Base-by-base conservation (phyloP, 2,888 invertebrate genomes). In the Epinotia bilunana region DNA sequence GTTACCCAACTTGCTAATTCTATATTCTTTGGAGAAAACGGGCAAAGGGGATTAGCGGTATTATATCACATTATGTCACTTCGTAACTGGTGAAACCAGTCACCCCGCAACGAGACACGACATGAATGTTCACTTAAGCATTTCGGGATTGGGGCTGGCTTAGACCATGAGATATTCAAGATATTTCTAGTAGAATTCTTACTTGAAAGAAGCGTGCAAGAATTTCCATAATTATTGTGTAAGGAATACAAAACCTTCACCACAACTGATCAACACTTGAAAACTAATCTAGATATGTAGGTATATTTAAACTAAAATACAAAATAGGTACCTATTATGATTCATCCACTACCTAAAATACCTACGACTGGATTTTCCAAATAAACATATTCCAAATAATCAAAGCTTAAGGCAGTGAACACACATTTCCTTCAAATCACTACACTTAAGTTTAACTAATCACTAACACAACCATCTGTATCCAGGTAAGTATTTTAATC, bases 71-170 rank as follows among this genome's bases (percentile, higher is more conserved):
- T 65, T 60, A 64, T 72, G 46, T 65, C 58, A 65, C 72, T 65
- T 67, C 58, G 65, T 61, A 33, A 65, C 39, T 60, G 67, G 60
- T 61, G 39, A n/a, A 73, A 73, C 53, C 67, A 73, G 61, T 67
- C 53, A 68, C 55, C 55, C 73, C 55, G 60, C 39, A 13, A 55
- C 49, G 16, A 65, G 58, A 65, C 23, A 58, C 49, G 65, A 73
- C 73, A 61, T 49, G 65, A 67, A 57, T 67, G 53, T 61, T 60
- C 67, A 73, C 73, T 67, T 67, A 73, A 65, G 49, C 49, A 53
- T 67, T 73, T 64, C 60, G 49, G 53, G 53, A 55, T 67, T 65
- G n/a, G 28, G 39, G 43, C 12, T 18, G 7, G 43, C 23, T 68
- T 43, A 68, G 43, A 60, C 58, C 58, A 46, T 58, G 23, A 58